Percentiles rank a stretch among this genome's conserved stretches.
phyloP scores from a whole-genome alignment of 2,888 invertebrate species.

The Platypus cylindrus region DNA sequence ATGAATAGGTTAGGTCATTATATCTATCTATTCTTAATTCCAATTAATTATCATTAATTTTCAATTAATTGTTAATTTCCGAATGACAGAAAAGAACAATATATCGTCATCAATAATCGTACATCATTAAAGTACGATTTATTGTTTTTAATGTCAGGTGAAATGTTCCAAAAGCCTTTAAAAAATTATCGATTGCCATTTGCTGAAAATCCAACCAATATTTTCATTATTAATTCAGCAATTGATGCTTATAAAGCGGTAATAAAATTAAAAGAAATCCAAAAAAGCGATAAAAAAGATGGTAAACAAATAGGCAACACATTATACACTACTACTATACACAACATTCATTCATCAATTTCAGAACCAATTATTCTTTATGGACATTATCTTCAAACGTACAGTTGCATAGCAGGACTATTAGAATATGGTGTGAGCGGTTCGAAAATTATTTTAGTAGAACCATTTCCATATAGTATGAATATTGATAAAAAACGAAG shows the following conservation, averaged over 20 bases:
- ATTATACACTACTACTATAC: not conserved
- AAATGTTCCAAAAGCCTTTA: slow-evolving; percentile 43
- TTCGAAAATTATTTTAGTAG: slow-evolving; percentile 46
- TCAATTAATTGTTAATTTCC: no score
- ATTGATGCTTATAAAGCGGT: slow-evolving; percentile 41
- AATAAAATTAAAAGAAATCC: slow-evolving; percentile 24
- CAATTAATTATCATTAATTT: no score
- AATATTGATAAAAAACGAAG: slow-evolving; percentile 19
- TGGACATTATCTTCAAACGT: slow-evolving; percentile 52
- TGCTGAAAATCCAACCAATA: slow-evolving; percentile 40
- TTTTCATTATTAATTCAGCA: slow-evolving; percentile 48
- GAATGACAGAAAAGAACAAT: slow-evolving; percentile 37
- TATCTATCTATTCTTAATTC: not conserved
- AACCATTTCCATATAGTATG: slow-evolving; percentile 34
- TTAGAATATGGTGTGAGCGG: slow-evolving; percentile 45
- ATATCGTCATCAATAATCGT: slow-evolving; percentile 39
- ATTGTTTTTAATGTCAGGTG: slow-evolving; percentile 43
- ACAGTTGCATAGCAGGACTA: slow-evolving; percentile 51
- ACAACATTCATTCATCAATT: slow-evolving; percentile 2
- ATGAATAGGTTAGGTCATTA: slow-evolving; percentile 8
- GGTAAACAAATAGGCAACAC: slow-evolving; percentile 2
- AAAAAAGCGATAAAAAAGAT: slow-evolving; percentile 5
- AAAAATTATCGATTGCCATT: slow-evolving; percentile 23
- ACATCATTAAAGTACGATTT: slow-evolving; percentile 39
- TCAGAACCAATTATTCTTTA: slow-evolving; percentile 44